A percentile compares a stretch with the other conserved stretches of the same genome.
phyloP scores from a whole-genome alignment of 37 sponge, comb jelly and placozoan genomes.

The Aphrocallistes beatrix region DNA sequence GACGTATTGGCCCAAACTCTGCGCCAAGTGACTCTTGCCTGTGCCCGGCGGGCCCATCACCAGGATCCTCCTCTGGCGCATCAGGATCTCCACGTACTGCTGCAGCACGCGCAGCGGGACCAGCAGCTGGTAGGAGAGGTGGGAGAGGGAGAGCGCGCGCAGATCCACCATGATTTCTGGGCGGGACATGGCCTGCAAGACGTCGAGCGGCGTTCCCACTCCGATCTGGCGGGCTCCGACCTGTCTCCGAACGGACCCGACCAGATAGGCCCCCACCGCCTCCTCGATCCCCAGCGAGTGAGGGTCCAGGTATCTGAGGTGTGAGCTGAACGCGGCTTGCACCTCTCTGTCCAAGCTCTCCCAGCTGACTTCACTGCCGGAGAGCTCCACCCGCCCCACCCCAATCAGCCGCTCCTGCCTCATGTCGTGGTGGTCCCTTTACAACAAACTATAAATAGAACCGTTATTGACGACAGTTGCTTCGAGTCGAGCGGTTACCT shows the following conservation, averaged over 20 bases:
- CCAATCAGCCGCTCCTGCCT: not conserved
- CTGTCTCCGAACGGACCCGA: not conserved
- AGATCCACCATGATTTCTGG: not conserved
- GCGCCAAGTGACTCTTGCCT: not conserved
- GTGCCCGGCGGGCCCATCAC: not conserved
- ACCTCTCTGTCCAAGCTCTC: slow-evolving; percentile 7
- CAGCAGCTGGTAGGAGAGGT: slow-evolving; percentile 12
- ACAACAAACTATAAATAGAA: too few species aligned
- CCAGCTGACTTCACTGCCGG: not conserved
- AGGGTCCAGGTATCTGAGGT: not conserved
- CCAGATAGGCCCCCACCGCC: not conserved
- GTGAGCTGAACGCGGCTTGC: not conserved
- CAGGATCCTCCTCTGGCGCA: not conserved
- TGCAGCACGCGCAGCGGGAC: not conserved
- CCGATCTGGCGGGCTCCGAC: not conserved
- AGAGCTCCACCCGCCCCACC: not conserved
- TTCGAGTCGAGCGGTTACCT: not conserved
- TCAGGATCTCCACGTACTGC: not conserved
- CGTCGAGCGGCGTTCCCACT: not conserved
- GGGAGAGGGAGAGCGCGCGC: not conserved
- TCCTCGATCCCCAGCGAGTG: not conserved
- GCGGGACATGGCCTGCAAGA: not conserved
- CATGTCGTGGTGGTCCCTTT: slow-evolving; percentile 17
- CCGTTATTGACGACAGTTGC: too few species aligned
- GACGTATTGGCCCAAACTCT: not conserved